Conservation (phyloP, 2,888 invertebrate genomes). For the Apotomis betuletana region DNA sequence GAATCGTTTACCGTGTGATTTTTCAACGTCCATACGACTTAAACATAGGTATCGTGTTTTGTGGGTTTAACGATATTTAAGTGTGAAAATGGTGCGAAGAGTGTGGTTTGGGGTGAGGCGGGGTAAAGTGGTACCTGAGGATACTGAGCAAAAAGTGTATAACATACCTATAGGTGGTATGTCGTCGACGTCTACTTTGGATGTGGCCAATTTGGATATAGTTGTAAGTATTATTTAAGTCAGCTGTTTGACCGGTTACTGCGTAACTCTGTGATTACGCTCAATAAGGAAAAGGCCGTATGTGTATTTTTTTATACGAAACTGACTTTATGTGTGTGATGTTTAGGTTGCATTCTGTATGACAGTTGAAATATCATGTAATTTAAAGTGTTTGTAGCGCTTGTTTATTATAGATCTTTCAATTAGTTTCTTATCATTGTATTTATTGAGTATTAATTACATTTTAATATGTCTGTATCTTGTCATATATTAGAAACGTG, state of each 20-base stretch:
- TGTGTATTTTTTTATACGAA: not conserved
- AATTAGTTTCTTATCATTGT: conserved; percentile 17
- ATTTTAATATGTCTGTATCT: conserved; percentile 32
- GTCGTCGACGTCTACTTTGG: conserved; percentile 73
- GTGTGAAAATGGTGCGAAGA: conserved; percentile 69
- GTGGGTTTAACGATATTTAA: not conserved
- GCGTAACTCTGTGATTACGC: not conserved
- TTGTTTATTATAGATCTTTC: conserved; percentile 4
- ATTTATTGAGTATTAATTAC: conserved; percentile 30
- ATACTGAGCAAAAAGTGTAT: conserved; percentile 64
- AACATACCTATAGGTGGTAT: conserved; percentile 49
- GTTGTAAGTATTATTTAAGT: conserved; percentile 31
- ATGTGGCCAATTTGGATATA: conserved; percentile 63
- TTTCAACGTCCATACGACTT: not conserved
- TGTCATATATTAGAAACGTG: not conserved
- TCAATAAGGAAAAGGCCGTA: conserved; percentile 9
- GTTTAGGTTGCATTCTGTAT: conserved; percentile 12
- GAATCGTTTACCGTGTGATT: not conserved
- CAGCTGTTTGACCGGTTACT: conserved; percentile 12
- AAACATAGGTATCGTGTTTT: not conserved
- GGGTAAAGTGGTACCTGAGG: conserved; percentile 69
- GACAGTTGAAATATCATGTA: not conserved
- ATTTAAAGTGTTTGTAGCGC: not conserved
- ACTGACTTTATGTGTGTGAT: not conserved
- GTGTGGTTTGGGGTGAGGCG: conserved; percentile 69